Evolutionary conservation across 1,140 invertebrate genomes (phyloP), one percentile per base, ranked within the genome.

Genomic region (Teleopsis dalmanni): DNA sequence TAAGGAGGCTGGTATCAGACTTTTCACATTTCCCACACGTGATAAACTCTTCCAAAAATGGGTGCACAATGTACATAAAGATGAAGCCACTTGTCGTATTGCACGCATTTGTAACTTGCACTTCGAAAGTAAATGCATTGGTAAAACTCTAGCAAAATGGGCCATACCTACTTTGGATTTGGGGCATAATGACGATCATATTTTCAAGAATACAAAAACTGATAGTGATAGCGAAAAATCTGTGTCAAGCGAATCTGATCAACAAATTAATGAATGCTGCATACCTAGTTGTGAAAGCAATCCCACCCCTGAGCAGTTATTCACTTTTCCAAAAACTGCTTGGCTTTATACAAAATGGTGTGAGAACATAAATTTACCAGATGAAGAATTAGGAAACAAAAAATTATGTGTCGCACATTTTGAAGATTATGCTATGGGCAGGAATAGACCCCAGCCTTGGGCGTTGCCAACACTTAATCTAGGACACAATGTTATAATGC

Each of bases 401-500:
- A 51, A 47, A 33, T 29, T 51, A 3, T 52, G 50, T 14, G 26
- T 31, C 9, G 25, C n/a, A 7, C 50, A 52, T 21, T 52, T 52
- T 36, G 50, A 52, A 16, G 19, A 40, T 16, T 16, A 36, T 4
- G 43, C 38, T 26, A 45, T 52, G 18, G 50, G 45, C 11, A 47
- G 40, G 25, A 23, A 25, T 14, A 42, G 46, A 22, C 26, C 43
- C 31, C 31, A 61, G 48, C 65, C 64, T 34, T 67, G 64, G 64
- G 64, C 64, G 3, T 58, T 67, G 44, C 64, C 64, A 6, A 67
- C 64, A 0, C 57, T 67, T 8, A 62, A 67, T 51, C 34, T 67
- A 31, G 64, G 64, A 3, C 59, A 62, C 25, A 57, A 61, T 6
- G 64, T 64, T 47, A 56, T 57, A 0, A 36, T 57, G 3, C 49